These are phyloP conservation scores for Holacanthella duospinosa DNA, from an alignment of 2,888 invertebrate genomes.

Conservation along the genomic window DNA sequence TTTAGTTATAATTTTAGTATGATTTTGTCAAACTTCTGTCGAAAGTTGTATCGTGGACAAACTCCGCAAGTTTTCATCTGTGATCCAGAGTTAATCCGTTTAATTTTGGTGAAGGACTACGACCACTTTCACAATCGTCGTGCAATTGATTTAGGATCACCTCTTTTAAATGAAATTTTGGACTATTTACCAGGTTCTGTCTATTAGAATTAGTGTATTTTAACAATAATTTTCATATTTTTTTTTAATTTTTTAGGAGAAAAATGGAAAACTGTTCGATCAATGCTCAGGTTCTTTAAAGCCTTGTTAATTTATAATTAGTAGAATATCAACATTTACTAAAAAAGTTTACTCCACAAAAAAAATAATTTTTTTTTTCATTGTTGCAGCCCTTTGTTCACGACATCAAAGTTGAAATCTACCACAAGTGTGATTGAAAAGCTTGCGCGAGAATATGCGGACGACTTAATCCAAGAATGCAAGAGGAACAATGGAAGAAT, in stretches of 20 bases:
- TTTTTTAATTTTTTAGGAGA: conserved; percentile 23
- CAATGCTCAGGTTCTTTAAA: conserved; percentile 6
- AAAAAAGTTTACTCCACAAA: not conserved
- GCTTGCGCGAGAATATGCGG: conserved; percentile 23
- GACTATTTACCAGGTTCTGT: conserved; percentile 29
- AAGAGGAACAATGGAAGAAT: too few species aligned
- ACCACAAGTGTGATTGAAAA: conserved; percentile 23
- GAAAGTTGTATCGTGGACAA: conserved; percentile 7
- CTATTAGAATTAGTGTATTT: too few species aligned
- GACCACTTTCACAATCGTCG: conserved; percentile 17
- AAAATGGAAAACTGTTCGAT: conserved; percentile 30
- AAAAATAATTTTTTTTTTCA: not conserved
- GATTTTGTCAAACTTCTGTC: too few species aligned
- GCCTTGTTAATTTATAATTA: too few species aligned
- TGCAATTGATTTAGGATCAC: conserved; percentile 18
- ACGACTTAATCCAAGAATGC: conserved; percentile 19
- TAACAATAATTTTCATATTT: too few species aligned
- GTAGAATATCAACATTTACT: not conserved
- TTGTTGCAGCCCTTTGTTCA: conserved; percentile 23
- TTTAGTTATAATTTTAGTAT: too few species aligned
- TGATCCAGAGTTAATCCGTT: conserved; percentile 9
- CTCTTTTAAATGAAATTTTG: conserved; percentile 26
- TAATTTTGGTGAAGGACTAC: conserved; percentile 11
- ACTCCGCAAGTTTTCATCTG: conserved; percentile 6
- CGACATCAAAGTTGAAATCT: conserved; percentile 27